Evolutionary conservation across 2,797 vertebrate species (phyloP), one percentile per base, ranked within the genome.

Genomic region (Myotis myotis): DNA sequence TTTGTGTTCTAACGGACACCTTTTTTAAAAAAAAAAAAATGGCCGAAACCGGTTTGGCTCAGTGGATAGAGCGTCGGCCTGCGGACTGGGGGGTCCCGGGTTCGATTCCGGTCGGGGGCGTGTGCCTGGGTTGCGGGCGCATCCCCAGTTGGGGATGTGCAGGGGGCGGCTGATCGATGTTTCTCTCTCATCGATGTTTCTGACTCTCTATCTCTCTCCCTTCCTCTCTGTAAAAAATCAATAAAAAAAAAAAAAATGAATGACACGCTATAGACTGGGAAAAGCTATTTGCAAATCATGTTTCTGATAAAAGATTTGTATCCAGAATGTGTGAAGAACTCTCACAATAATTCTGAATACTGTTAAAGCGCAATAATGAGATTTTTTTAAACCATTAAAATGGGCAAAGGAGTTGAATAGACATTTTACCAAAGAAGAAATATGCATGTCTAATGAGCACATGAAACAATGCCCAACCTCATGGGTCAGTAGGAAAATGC

Each of bases 1-100:
- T 33, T 2, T 9, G 49, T 7, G n/a, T 22, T 9, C 12, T 1
- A 12, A 5, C n/a, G 25, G n/a, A 36, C n/a, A 8, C 49, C n/a
- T 78, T 9, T 47, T 2, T 22, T 6, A 5, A n/a, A 36, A 36
- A 36, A 33, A 51, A 49, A 68, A 17, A 33, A 13, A n/a, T n/a
- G n/a, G n/a, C n/a, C n/a, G n/a, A n/a, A n/a, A n/a, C n/a, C n/a
- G n/a, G n/a, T n/a, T n/a, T n/a, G n/a, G n/a, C n/a, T n/a, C n/a
- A n/a, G n/a, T n/a, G n/a, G n/a, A n/a, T n/a, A n/a, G n/a, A n/a
- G n/a, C n/a, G n/a, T n/a, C n/a, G n/a, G n/a, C n/a, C n/a, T n/a
- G n/a, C n/a, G n/a, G n/a, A n/a, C n/a, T n/a, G n/a, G n/a, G n/a
- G n/a, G n/a, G n/a, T n/a, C n/a, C n/a, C n/a, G n/a, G n/a, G n/a